Evolutionary conservation across 1,140 invertebrate species (phyloP).

Genomic region (Probaryconus sp.): DNA sequence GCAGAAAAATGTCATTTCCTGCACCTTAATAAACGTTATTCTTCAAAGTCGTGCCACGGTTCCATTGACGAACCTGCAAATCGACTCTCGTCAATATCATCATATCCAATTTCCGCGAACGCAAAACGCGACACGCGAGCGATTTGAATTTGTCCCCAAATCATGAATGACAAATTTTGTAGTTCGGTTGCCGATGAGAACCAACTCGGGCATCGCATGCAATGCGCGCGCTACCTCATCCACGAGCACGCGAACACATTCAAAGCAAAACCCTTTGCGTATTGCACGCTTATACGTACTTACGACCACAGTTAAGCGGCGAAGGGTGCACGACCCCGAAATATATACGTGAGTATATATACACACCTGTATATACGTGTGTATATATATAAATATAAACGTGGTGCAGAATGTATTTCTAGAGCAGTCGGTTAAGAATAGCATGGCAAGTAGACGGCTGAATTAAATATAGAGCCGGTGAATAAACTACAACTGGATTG

Average conservation of each 20-base stretch:
- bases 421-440: conserved; percentile 72
- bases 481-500: conserved; percentile 68
- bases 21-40: neutral
- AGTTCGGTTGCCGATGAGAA: conserved; percentile 25
- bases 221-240: conserved; percentile 12
- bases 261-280: conserved; percentile 8
- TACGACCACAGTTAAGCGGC: conserved; percentile 34
- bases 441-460: conserved; percentile 68
- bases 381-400: conserved; percentile 1
- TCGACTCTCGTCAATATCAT: conserved; percentile 13
- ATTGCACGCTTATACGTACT: conserved; percentile 2
- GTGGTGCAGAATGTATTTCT: conserved; percentile 70
- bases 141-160: conserved; percentile 9
- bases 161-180: conserved; percentile 21
- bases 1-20: too few relatives aligned
- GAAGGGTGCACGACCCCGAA: conserved; percentile 60
- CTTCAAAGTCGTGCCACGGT: neutral
- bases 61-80: conserved; percentile 16
- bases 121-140: conserved; percentile 4
- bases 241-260: neutral
- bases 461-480: conserved; percentile 74
- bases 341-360: conserved; percentile 34
- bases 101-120: conserved; percentile 13
- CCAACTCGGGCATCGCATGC: conserved; percentile 39
- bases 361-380: conserved; percentile 17